Evolutionary conservation across 1,140 invertebrate genomes (phyloP).

Genomic region (Pentalonia nigronervosa): DNA sequence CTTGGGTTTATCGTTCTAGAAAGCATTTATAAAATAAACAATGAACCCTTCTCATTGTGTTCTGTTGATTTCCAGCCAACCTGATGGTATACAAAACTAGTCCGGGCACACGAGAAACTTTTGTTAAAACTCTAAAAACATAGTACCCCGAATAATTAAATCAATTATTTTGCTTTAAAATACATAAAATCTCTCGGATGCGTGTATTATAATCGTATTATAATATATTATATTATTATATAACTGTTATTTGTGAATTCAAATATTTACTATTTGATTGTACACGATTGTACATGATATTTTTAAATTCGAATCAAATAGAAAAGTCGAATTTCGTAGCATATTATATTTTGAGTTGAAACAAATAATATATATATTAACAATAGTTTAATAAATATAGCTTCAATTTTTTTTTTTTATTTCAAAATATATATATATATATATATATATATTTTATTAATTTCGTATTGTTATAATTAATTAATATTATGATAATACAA

Average conservation of each 20-base stretch:
- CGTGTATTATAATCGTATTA: neutral
- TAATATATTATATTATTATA: neutral
- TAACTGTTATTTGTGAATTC: neutral
- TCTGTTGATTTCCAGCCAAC: slow-evolving; percentile 32
- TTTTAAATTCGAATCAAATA: neutral
- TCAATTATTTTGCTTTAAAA: slow-evolving; percentile 1
- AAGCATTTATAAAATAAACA: slow-evolving; percentile 44
- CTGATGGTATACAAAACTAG: neutral
- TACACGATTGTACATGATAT: neutral
- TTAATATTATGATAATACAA: too few species aligned
- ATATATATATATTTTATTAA: neutral
- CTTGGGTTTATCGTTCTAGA: slow-evolving; percentile 23
- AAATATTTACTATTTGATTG: neutral
- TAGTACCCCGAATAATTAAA: neutral
- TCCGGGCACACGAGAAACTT: neutral
- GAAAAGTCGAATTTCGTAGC: neutral
- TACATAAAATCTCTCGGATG: neutral
- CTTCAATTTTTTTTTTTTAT: neutral
- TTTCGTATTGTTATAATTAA: too few species aligned
- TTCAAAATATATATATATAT: neutral
- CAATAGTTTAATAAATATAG: neutral
- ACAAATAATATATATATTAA: neutral
- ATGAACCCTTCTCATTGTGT: slow-evolving; percentile 20
- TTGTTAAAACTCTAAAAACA: neutral
- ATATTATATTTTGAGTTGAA: neutral